A percentile compares a stretch with the other conserved stretches of the same genome.
Evolutionary conservation across 2,888 invertebrate species (phyloP).

Genomic region (Tipula helvola): DNA sequence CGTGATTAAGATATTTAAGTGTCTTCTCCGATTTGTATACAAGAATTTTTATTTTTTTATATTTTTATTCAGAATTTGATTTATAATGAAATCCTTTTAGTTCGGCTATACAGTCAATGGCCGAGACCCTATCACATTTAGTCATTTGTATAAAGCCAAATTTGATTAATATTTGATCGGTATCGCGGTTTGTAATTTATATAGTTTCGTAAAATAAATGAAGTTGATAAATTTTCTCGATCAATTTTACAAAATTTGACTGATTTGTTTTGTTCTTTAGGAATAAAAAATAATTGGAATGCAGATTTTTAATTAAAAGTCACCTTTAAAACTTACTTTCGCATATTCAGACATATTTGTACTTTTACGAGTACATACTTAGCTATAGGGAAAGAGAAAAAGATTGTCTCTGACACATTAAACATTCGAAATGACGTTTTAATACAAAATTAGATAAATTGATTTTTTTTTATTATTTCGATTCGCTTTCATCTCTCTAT

Average conservation of each 20-base stretch:
- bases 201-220: neutral
- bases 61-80: neutral
- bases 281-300: neutral
- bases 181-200: neutral
- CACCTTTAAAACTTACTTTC: no score
- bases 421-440: neutral
- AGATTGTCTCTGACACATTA: neutral
- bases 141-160: neutral
- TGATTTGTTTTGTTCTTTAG: neutral
- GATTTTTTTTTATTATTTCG: neutral
- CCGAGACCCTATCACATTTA: neutral
- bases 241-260: neutral
- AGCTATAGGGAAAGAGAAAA: no score
- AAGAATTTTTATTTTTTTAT: neutral
- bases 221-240: neutral
- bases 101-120: neutral
- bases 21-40: neutral
- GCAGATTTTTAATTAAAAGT: neutral
- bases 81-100: neutral
- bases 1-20: neutral
- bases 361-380: no score
- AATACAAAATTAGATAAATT: neutral
- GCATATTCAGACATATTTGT: no score
- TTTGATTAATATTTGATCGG: neutral
- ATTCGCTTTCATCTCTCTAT: neutral